Evolutionary conservation across 1,140 invertebrate genomes (phyloP).

Genomic region (Drosophila ficusphila): DNA sequence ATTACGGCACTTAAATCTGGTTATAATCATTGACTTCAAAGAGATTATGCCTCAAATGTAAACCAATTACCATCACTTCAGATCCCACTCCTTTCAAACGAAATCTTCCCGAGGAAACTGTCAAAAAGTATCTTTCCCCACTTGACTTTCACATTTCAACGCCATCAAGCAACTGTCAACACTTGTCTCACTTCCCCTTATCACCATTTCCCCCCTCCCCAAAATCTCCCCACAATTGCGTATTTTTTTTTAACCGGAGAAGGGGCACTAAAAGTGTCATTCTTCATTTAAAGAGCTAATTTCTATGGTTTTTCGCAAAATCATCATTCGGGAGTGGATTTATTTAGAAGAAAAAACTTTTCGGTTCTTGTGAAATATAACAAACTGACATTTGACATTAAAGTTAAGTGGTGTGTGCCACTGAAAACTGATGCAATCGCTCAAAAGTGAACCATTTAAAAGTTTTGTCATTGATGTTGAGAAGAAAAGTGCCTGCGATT

Average conservation of each 20-base stretch:
- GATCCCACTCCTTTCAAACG: neutral
- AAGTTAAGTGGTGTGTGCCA: slow-evolving; percentile 57
- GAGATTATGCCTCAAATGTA: neutral
- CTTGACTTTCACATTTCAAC: slow-evolving; percentile 67
- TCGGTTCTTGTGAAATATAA: slow-evolving; percentile 9
- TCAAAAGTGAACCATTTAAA: slow-evolving; percentile 70
- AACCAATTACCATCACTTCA: slow-evolving; percentile 16
- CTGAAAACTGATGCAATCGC: slow-evolving; percentile 58
- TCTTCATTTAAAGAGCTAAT: slow-evolving; percentile 74
- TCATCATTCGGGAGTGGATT: slow-evolving; percentile 26
- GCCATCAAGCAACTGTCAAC: slow-evolving; percentile 63
- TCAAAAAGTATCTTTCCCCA: slow-evolving; percentile 38
- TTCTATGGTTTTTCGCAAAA: slow-evolving; percentile 53
- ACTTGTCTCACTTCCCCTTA: slow-evolving; percentile 16
- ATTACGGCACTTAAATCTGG: too few species aligned
- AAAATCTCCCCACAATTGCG: slow-evolving; percentile 33
- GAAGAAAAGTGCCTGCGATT: slow-evolving; percentile 20
- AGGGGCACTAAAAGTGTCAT: slow-evolving; percentile 61
- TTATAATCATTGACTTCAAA: neutral
- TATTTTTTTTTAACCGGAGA: slow-evolving; percentile 1
- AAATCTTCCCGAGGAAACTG: slow-evolving; percentile 20
- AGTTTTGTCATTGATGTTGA: slow-evolving; percentile 66
- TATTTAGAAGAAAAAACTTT: slow-evolving; percentile 27
- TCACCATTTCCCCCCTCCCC: slow-evolving; percentile 4
- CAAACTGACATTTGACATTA: slow-evolving; percentile 72